Conservation (phyloP, 2,113 vertebrate species). For the Ammospiza caudacuta region DNA sequence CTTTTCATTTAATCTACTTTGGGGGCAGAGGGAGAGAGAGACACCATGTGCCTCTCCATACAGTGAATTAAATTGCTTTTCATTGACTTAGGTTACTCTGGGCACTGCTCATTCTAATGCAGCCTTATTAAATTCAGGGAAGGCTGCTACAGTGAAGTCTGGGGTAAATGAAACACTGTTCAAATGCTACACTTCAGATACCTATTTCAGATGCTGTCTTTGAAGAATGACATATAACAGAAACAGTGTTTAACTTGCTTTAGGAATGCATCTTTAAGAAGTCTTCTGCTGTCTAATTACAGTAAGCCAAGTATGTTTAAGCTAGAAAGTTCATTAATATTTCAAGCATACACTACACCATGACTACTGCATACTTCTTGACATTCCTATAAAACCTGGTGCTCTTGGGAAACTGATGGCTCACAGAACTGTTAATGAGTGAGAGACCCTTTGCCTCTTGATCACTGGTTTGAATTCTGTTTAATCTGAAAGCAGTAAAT, state of each 20-base stretch:
- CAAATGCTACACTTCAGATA: not conserved
- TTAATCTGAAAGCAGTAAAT: constrained; percentile 3
- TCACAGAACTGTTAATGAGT: not conserved
- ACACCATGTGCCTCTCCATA: not conserved
- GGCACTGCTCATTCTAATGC: not conserved
- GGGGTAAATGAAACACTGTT: not conserved
- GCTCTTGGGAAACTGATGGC: not conserved
- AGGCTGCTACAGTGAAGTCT: not conserved
- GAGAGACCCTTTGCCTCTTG: not conserved
- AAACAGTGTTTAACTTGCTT: constrained; percentile 27
- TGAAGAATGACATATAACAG: constrained; percentile 29
- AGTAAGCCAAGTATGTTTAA: not conserved
- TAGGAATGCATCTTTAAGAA: not conserved
- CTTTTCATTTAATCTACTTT: not conserved
- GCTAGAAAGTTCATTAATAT: constrained; percentile 29
- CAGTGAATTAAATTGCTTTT: constrained; percentile 38
- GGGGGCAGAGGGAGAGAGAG: not conserved
- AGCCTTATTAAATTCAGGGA: constrained; percentile 32
- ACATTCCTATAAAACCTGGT: not conserved
- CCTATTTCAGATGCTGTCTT: not conserved
- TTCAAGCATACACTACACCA: not conserved
- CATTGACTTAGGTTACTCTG: constrained; percentile 33
- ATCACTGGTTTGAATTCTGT: constrained; percentile 14
- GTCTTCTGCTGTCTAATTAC: constrained; percentile 28
- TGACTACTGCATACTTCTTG: not conserved